Evolutionary conservation across 2,113 vertebrate genomes (phyloP).

Genomic region (Limanda limanda): DNA sequence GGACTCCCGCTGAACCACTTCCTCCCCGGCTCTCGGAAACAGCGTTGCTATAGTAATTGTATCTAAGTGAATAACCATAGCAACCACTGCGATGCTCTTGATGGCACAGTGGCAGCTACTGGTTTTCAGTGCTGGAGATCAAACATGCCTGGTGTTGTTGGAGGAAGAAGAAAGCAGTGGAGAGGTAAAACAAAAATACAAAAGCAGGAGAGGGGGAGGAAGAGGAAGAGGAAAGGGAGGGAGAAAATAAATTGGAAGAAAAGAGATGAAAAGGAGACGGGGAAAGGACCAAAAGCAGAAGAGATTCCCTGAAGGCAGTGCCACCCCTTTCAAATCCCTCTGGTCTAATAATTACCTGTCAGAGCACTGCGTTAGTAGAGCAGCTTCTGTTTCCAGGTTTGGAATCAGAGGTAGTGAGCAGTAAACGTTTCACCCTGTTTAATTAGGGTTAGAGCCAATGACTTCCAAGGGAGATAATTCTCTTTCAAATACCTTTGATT

Average conservation of each 20-base stretch:
- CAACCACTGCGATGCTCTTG: slow-evolving; percentile 56
- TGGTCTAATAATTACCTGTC: slow-evolving; percentile 2
- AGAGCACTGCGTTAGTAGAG: neutral
- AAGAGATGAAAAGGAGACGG: neutral
- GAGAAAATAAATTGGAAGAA: neutral
- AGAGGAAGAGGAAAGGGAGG: no score
- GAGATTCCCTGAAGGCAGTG: slow-evolving; percentile 3
- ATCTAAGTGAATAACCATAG: slow-evolving; percentile 63
- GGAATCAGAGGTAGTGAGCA: slow-evolving; percentile 7
- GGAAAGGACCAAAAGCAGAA: neutral
- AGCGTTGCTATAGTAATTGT: slow-evolving; percentile 66
- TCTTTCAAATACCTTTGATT: neutral
- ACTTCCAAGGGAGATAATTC: neutral
- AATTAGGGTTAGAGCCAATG: neutral
- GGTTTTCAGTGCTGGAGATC: slow-evolving; percentile 47
- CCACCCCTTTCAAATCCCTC: neutral
- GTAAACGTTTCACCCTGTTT: slow-evolving; percentile 12
- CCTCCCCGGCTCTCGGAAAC: slow-evolving; percentile 37
- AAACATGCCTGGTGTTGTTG: slow-evolving; percentile 25
- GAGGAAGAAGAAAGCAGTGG: neutral
- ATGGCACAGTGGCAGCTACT: slow-evolving; percentile 40
- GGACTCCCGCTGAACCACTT: slow-evolving; percentile 48
- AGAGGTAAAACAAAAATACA: neutral
- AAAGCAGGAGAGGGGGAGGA: neutral
- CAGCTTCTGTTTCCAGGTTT: slow-evolving; percentile 16